Conservation (phyloP, 2,888 invertebrate species). For the Mellilla xanthometata region DNA sequence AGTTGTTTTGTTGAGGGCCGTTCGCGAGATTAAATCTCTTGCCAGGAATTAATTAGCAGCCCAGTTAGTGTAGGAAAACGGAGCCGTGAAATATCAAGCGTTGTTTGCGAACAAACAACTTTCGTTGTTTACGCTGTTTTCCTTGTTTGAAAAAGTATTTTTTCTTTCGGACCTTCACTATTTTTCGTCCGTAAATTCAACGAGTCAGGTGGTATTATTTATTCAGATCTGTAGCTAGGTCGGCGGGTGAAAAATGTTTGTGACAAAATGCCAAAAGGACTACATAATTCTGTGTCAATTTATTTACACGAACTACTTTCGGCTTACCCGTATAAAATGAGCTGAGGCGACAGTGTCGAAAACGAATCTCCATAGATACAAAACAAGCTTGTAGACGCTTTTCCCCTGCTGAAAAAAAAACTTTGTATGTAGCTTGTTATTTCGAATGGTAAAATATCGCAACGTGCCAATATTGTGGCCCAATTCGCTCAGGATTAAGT, state of each 20-base stretch:
- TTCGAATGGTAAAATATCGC: no score
- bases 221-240: slow-evolving; percentile 18
- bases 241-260: slow-evolving; percentile 9
- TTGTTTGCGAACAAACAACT: slow-evolving; percentile 25
- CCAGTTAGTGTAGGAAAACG: slow-evolving; percentile 23
- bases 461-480: no score
- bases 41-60: slow-evolving; percentile 21
- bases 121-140: slow-evolving; percentile 13
- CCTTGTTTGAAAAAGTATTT: slow-evolving; percentile 19
- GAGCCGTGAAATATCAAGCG: slow-evolving; percentile 23
- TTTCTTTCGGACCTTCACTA: slow-evolving; percentile 17
- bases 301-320: neutral
- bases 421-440: no score
- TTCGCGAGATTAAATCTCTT: slow-evolving; percentile 38
- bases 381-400: no score
- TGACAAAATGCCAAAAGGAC: slow-evolving; percentile 11
- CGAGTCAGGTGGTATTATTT: slow-evolving; percentile 23
- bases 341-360: no score
- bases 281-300: neutral
- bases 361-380: no score
- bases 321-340: no score
- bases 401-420: no score
- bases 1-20: slow-evolving; percentile 36
- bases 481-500: slow-evolving; percentile 1
- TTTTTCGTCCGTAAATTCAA: slow-evolving; percentile 18